Evolutionary conservation across 2,113 vertebrate species (phyloP).

Genomic region (Epinephelus lanceolatus): DNA sequence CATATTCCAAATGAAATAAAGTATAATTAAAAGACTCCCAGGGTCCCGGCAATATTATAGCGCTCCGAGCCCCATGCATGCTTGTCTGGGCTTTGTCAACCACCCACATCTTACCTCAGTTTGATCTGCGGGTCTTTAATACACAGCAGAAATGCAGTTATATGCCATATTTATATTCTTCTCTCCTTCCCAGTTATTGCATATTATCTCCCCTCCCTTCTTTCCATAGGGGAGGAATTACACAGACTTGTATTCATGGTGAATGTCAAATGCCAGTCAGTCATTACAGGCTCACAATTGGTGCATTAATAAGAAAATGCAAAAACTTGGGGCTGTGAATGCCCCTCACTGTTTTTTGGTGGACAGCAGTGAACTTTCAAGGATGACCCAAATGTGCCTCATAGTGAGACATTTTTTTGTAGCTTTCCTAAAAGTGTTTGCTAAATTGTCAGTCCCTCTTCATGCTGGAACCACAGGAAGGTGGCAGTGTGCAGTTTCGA

Average conservation of each 20-base stretch:
- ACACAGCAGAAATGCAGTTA: conserved; percentile 58
- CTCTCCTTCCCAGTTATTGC: conserved; percentile 21
- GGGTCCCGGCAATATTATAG: conserved; percentile 43
- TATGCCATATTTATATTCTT: conserved; percentile 54
- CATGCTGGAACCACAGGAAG: conserved; percentile 23
- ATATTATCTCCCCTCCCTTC: background rate
- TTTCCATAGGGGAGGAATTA: conserved; percentile 39
- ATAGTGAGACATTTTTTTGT: conserved; percentile 1
- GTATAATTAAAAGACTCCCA: conserved; percentile 66
- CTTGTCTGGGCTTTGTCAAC: conserved; percentile 60
- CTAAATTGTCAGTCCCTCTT: conserved; percentile 13
- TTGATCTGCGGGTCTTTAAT: conserved; percentile 53
- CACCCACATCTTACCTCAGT: conserved; percentile 59
- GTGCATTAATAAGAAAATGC: conserved; percentile 53
- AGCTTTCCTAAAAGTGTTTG: conserved; percentile 9
- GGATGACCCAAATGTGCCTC: conserved; percentile 7
- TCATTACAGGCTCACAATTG: conserved; percentile 58
- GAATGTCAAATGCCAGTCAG: conserved; percentile 66
- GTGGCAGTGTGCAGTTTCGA: conserved; percentile 2
- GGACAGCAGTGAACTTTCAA: conserved; percentile 32
- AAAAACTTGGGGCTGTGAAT: conserved; percentile 26
- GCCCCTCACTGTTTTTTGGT: conserved; percentile 35
- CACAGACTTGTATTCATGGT: conserved; percentile 58
- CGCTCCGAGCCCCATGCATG: conserved; percentile 36
- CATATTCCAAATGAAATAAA: conserved; percentile 66